Evolutionary conservation across 1,140 invertebrate genomes (phyloP).

Genomic region (Diorhabda sublineata): DNA sequence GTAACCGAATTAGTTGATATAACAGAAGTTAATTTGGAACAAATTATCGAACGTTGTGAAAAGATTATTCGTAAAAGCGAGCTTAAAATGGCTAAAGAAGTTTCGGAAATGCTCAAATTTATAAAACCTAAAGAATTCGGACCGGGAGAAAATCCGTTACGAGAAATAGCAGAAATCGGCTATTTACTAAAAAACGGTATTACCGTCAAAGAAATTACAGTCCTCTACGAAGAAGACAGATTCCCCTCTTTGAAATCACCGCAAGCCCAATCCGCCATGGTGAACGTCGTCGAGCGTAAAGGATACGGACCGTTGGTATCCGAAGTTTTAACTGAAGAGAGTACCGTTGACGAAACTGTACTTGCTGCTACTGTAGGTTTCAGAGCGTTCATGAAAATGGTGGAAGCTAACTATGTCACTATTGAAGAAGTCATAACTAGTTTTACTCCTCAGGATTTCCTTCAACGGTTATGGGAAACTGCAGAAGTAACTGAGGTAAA

Average conservation of each 20-base stretch:
- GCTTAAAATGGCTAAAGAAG: slow-evolving; percentile 62
- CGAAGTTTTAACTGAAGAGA: slow-evolving; percentile 74
- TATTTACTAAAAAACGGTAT: slow-evolving; percentile 70
- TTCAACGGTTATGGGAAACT: slow-evolving; percentile 70
- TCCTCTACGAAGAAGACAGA: slow-evolving; percentile 69
- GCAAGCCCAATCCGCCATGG: slow-evolving; percentile 73
- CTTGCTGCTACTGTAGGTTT: slow-evolving; percentile 75
- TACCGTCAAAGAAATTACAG: slow-evolving; percentile 70
- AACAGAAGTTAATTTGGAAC: slow-evolving; percentile 50
- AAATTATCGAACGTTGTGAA: slow-evolving; percentile 55
- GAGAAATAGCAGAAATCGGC: slow-evolving; percentile 77
- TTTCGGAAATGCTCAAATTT: slow-evolving; percentile 68
- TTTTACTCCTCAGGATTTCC: slow-evolving; percentile 77
- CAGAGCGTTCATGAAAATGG: slow-evolving; percentile 78
- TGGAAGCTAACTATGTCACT: slow-evolving; percentile 70
- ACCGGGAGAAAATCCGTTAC: slow-evolving; percentile 67
- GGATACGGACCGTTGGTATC: slow-evolving; percentile 74
- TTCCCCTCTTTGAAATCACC: slow-evolving; percentile 73
- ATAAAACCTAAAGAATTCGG: slow-evolving; percentile 75
- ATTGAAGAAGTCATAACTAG: slow-evolving; percentile 80
- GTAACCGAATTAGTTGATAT: slow-evolving; percentile 48
- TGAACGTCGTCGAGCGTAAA: slow-evolving; percentile 75
- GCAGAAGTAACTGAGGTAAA: slow-evolving; percentile 61
- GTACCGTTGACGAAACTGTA: slow-evolving; percentile 66
- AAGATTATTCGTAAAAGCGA: slow-evolving; percentile 57